Evolutionary conservation across 1,140 invertebrate genomes (phyloP).

Genomic region (Protaetia brevitarsis): DNA sequence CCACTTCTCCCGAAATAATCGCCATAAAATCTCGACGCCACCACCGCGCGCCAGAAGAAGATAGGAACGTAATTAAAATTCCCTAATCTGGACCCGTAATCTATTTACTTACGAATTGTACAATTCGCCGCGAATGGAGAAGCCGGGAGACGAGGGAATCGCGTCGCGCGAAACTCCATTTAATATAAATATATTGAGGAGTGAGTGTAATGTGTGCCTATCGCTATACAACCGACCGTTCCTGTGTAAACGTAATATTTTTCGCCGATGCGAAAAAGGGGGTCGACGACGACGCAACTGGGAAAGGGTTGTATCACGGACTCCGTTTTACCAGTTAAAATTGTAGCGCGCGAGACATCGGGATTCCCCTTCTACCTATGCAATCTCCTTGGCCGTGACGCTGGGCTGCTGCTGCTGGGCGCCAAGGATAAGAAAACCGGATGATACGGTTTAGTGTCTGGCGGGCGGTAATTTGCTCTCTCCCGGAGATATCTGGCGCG

Average conservation of each 20-base stretch:
- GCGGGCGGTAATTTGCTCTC: constrained; percentile 2
- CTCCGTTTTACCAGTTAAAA: not conserved
- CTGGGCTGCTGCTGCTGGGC: constrained; percentile 6
- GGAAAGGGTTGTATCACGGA: not conserved
- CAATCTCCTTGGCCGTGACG: not conserved
- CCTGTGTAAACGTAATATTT: constrained; percentile 14
- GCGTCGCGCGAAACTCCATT: not conserved
- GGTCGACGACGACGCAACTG: too few relatives aligned
- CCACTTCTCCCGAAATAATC: constrained; percentile 9
- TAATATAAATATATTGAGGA: not conserved
- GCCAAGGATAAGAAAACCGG: not conserved
- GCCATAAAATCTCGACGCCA: not conserved
- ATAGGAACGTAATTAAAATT: constrained; percentile 12
- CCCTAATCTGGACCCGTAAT: constrained; percentile 11
- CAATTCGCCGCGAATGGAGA: not conserved
- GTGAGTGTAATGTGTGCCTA: not conserved
- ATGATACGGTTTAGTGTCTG: constrained; percentile 8
- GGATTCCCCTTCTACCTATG: not conserved
- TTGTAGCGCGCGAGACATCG: not conserved
- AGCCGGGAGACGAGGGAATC: not conserved
- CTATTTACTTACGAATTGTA: constrained; percentile 11
- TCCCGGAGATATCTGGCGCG: not conserved
- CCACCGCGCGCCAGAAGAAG: not conserved
- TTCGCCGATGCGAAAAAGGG: not conserved
- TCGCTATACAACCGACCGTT: constrained; percentile 10